Evolutionary conservation across 2,888 invertebrate species (phyloP).

Genomic region (Cerastis rubricosa): DNA sequence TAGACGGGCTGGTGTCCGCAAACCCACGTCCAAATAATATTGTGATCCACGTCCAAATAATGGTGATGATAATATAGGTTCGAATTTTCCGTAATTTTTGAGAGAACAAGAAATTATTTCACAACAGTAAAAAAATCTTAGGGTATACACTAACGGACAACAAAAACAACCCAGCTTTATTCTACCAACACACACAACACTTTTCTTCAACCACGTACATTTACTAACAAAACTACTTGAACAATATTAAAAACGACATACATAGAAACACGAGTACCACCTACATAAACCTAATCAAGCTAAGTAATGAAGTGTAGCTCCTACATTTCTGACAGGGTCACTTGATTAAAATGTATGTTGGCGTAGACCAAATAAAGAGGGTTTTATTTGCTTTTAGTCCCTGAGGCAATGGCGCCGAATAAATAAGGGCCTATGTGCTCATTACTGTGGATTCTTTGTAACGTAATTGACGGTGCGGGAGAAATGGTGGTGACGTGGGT

Average conservation of each 20-base stretch:
- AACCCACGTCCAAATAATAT: neutral
- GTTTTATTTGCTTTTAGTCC: conserved; percentile 78
- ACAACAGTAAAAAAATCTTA: neutral
- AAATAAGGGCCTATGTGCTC: conserved; percentile 71
- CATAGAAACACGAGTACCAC: neutral
- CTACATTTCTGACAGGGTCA: conserved; percentile 61
- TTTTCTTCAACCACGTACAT: conserved; percentile 37
- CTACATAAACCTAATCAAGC: conserved; percentile 67
- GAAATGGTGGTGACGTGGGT: conserved; percentile 51
- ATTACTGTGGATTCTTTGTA: conserved; percentile 64
- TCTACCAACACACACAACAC: neutral
- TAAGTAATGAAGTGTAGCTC: conserved; percentile 75
- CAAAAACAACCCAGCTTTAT: conserved; percentile 4
- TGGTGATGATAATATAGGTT: neutral
- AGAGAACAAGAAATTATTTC: neutral
- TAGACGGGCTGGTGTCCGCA: too few relatives aligned
- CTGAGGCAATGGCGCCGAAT: conserved; percentile 75
- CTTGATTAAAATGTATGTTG: conserved; percentile 83
- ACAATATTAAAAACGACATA: conserved; percentile 43
- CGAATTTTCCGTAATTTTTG: neutral
- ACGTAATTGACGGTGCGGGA: conserved; percentile 54
- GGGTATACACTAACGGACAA: neutral
- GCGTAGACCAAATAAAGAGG: conserved; percentile 79
- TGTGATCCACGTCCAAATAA: too few relatives aligned
- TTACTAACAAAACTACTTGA: conserved; percentile 41